These are phyloP conservation scores for Chironomus riparius DNA, from an alignment of 2,888 invertebrate genomes.

Conservation along the genomic window DNA sequence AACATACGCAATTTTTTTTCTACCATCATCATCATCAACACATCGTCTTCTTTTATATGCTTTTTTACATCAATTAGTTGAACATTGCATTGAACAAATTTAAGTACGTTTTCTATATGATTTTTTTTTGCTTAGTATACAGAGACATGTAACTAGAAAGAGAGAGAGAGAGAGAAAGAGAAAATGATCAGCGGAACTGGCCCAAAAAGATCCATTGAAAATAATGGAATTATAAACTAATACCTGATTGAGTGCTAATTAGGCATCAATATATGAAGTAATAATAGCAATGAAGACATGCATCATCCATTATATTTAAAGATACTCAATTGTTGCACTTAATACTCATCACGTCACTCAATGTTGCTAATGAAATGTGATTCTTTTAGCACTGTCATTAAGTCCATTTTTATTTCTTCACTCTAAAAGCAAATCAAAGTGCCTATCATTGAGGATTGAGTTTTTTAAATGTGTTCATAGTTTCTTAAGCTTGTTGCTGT, in stretches of 20 bases:
- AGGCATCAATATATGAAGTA: background rate
- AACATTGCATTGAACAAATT: background rate
- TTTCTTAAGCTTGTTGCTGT: no score
- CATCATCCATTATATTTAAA: background rate
- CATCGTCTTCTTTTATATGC: background rate
- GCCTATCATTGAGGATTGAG: constrained; percentile 22
- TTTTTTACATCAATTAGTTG: background rate
- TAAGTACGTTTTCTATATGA: no score
- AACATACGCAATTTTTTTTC: background rate
- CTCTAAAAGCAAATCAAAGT: background rate
- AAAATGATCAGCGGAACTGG: background rate
- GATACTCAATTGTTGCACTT: background rate
- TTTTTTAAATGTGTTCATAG: background rate
- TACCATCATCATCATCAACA: background rate
- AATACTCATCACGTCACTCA: background rate
- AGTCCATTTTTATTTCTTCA: background rate
- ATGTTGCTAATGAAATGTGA: background rate
- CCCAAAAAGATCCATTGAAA: background rate
- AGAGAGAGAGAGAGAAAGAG: background rate
- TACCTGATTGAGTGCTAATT: constrained; percentile 23
- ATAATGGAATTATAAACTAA: constrained; percentile 11
- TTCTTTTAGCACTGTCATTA: constrained; percentile 1
- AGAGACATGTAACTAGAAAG: background rate
- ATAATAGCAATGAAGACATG: background rate
- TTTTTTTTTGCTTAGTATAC: no score